Percentiles rank a stretch among this genome's conserved stretches.
Evolutionary conservation across 2,797 vertebrate species (phyloP).

Genomic region (Gymnocypris eckloni): DNA sequence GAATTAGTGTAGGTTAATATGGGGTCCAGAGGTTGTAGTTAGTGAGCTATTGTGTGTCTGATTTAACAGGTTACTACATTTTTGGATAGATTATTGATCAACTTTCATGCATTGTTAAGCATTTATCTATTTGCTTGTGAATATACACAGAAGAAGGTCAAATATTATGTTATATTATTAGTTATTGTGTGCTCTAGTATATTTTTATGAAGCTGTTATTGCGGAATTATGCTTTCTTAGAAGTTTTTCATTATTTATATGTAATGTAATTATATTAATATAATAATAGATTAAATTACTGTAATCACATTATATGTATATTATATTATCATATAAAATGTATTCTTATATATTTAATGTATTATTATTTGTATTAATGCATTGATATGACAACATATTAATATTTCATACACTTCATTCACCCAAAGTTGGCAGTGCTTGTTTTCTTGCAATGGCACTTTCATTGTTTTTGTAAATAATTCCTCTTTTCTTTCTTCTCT

Average conservation of each 20-base stretch:
- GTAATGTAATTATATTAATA: not conserved
- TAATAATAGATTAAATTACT: not conserved
- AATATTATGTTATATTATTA: not conserved
- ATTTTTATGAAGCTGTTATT: not conserved
- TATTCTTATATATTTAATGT: not conserved
- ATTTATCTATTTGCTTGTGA: not conserved
- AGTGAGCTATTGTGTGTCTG: not conserved
- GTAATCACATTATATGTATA: not conserved
- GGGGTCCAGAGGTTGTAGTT: not conserved
- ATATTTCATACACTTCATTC: too few relatives aligned
- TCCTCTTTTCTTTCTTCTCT: not conserved
- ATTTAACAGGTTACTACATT: not conserved
- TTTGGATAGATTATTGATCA: not conserved
- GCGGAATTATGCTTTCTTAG: not conserved
- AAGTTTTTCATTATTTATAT: not conserved
- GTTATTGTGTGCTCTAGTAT: not conserved
- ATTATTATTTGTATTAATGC: not conserved
- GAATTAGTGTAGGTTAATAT: conserved; percentile 10
- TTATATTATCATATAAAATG: not conserved
- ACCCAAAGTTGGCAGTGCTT: not conserved
- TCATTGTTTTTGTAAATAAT: not conserved
- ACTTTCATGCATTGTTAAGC: not conserved
- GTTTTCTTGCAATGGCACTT: not conserved
- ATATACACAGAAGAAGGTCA: not conserved
- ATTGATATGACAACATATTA: not conserved